phyloP scores from a whole-genome alignment of 1,140 invertebrate genomes.

The Drosophila nebulosa region DNA sequence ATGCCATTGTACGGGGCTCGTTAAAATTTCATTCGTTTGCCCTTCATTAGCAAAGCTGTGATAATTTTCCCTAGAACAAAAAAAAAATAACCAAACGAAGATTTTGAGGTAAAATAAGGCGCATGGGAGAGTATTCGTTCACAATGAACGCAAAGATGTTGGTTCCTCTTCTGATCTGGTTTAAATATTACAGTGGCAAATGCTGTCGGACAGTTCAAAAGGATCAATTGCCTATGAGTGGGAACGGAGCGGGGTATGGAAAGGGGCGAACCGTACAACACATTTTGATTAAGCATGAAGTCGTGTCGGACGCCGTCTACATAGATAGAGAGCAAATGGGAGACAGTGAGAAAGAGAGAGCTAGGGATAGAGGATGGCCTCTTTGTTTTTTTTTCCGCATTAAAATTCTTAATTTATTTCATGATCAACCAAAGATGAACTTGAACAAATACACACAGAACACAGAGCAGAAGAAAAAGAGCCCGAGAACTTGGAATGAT shows the following conservation, averaged over 20 bases:
- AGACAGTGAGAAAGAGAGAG: too few species aligned
- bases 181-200: constrained; percentile 74
- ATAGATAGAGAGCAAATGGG: background rate
- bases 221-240: constrained; percentile 26
- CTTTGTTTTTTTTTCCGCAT: constrained; percentile 69
- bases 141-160: constrained; percentile 15
- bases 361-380: background rate
- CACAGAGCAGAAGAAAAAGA: background rate
- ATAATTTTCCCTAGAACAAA: constrained; percentile 60
- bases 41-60: constrained; percentile 71
- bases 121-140: background rate
- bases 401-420: constrained; percentile 76
- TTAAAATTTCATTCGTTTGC: constrained; percentile 77
- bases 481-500: constrained; percentile 46
- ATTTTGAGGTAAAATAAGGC: background rate
- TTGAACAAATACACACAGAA: constrained; percentile 42
- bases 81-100: constrained; percentile 2
- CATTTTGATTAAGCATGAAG: constrained; percentile 78
- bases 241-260: background rate
- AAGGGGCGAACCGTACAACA: constrained; percentile 56
- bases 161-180: constrained; percentile 66
- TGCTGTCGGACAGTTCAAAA: constrained; percentile 62
- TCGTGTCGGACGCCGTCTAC: constrained; percentile 46
- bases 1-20: constrained; percentile 42
- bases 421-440: constrained; percentile 20